phyloP scores from a whole-genome alignment of 2,888 invertebrate genomes.

The Elmis aenea region DNA sequence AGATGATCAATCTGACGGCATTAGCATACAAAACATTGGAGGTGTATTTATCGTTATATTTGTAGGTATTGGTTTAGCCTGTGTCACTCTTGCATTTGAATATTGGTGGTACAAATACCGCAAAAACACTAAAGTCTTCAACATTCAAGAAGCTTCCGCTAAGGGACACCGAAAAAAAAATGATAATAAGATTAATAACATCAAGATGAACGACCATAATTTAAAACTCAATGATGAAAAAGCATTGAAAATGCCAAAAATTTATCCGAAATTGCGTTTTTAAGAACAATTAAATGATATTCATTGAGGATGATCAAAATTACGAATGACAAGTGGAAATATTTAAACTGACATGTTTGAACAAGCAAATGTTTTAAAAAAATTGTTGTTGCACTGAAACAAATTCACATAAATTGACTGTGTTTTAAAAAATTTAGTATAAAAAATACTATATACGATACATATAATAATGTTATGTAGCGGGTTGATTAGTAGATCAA shows the following conservation, averaged over 20 bases:
- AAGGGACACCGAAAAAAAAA: slow-evolving; percentile 11
- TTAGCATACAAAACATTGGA: slow-evolving; percentile 95
- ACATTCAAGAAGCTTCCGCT: slow-evolving; percentile 53
- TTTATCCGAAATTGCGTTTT: slow-evolving; percentile 16
- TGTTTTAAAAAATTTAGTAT: too few species aligned
- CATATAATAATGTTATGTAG: too few species aligned
- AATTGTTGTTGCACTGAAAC: too few species aligned
- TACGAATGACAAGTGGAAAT: too few species aligned
- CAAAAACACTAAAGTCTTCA: slow-evolving; percentile 55
- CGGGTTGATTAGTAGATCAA: too few species aligned
- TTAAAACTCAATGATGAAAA: slow-evolving; percentile 8
- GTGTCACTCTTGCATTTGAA: slow-evolving; percentile 85
- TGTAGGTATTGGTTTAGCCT: slow-evolving; percentile 89
- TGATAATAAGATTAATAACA: background rate
- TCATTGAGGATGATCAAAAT: too few species aligned
- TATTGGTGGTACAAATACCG: slow-evolving; percentile 90
- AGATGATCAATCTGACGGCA: slow-evolving; percentile 93
- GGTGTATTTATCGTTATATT: slow-evolving; percentile 98
- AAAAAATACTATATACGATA: too few species aligned
- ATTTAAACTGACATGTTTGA: too few species aligned
- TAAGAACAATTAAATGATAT: slow-evolving; percentile 5
- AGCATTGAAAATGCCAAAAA: slow-evolving; percentile 10
- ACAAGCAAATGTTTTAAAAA: too few species aligned
- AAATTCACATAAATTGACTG: too few species aligned
- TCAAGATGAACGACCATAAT: slow-evolving; percentile 6